Evolutionary conservation across 2,797 vertebrate species (phyloP), one percentile per base, ranked within the genome.

Genomic region (Peromyscus melanophrys): DNA sequence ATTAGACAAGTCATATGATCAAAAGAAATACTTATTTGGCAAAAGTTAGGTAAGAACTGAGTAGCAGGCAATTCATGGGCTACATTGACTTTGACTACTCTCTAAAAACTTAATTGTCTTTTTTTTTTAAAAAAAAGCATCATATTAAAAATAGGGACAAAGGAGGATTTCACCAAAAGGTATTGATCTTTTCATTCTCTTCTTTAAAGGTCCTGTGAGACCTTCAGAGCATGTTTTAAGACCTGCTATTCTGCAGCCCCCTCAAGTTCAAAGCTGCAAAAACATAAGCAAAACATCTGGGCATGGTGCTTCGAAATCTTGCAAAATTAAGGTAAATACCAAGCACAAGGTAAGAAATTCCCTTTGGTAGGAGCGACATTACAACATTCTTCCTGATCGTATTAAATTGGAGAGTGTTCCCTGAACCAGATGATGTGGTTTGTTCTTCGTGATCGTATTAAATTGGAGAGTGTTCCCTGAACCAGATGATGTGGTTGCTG

Each of bases 161-260:
- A 86, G 31, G 46, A 86, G 8, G 25, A 78, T 86, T 95, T 96
- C 17, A 80, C 8, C 55, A 65, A 92, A 89, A 86, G 27, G 40
- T 57, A 78, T 6, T 87, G 90, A 96, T 83, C 59, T 21, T 98
- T 98, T 96, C 63, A 92, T 92, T 97, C 96, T 98, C 46, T 97
- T 82, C 92, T 98, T 97, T 98, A 65, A 97, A 99, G 99, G 96
- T 92, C 95, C 94, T 59, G 76, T 97, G 87, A 95, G 98, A 92
- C 96, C 63, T 92, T 97, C 88, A 73, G 97, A 98, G 10, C 90
- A 98, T 59, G 75, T 99, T 82, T 97, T 99, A 90, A 99, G 98
- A 98, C 99, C 99, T 95, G 98, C 99, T 83, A 95, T 96, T 75
- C 98, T 99, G 93, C 98, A 98, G 61, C 98, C 98, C 17, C 99